Percentiles rank a stretch among this genome's conserved stretches.
Conservation (phyloP, 2,888 invertebrate species). For the Hypomecis punctinalis region DNA sequence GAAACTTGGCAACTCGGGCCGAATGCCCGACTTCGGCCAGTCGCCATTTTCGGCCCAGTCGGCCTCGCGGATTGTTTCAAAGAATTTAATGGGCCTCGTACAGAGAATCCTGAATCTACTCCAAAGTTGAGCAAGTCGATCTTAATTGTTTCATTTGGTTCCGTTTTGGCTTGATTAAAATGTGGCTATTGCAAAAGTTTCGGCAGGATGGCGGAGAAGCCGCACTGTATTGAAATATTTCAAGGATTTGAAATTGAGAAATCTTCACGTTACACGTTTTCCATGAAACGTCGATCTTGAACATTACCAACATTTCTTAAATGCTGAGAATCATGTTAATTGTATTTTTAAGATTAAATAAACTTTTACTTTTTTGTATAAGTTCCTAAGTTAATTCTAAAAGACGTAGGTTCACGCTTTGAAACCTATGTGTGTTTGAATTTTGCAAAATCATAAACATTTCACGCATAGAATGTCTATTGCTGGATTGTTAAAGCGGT, state of each 20-base stretch:
- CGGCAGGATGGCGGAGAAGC: slow-evolving; percentile 26
- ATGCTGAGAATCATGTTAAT: no score
- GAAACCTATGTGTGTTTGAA: no score
- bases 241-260: slow-evolving; percentile 20
- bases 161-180: slow-evolving; percentile 41
- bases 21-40: slow-evolving; percentile 42
- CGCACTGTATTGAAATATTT: slow-evolving; percentile 17
- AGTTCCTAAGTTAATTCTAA: no score
- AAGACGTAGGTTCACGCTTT: no score
- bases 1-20: slow-evolving; percentile 32
- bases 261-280: neutral
- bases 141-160: slow-evolving; percentile 43
- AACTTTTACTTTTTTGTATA: no score
- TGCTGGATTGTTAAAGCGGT: no score
- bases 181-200: slow-evolving; percentile 41
- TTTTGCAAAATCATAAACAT: no score
- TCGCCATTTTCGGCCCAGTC: slow-evolving; percentile 46
- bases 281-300: no score
- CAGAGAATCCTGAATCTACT: slow-evolving; percentile 29
- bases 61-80: slow-evolving; percentile 57
- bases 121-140: slow-evolving; percentile 38
- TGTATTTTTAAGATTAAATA: no score
- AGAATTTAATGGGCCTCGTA: slow-evolving; percentile 60
- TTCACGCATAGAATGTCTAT: no score
- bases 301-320: no score